A percentile compares a stretch with the other conserved stretches of the same genome.
These are phyloP conservation scores for Camponotus pennsylvanicus DNA, from an alignment of 1,140 invertebrate genomes.

Conservation along the genomic window DNA sequence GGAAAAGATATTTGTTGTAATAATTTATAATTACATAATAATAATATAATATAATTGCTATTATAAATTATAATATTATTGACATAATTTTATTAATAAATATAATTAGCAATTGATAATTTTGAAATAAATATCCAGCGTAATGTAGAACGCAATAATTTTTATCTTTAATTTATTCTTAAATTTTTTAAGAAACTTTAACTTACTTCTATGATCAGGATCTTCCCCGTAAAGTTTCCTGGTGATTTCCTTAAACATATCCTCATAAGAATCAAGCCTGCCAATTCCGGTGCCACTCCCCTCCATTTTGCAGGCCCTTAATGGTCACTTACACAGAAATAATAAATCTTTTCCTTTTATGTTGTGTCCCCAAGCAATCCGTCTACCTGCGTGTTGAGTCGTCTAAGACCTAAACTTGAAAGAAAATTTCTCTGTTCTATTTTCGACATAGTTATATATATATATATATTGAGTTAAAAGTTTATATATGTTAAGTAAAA, in stretches of 20 bases:
- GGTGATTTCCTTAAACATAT: constrained; percentile 95
- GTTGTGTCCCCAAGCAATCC: constrained; percentile 29
- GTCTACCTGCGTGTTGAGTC: constrained; percentile 71
- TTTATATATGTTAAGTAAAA: too few species aligned
- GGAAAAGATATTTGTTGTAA: background rate
- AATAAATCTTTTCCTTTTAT: constrained; percentile 41
- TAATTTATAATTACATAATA: background rate
- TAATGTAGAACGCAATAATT: background rate
- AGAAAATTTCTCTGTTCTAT: background rate
- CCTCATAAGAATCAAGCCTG: constrained; percentile 89
- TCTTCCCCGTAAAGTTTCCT: constrained; percentile 96
- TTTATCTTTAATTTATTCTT: background rate
- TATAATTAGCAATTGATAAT: constrained; percentile 7
- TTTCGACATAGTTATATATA: background rate
- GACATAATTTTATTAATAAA: background rate
- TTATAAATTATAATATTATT: background rate
- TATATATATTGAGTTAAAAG: too few species aligned
- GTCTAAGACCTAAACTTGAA: background rate
- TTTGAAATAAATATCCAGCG: background rate
- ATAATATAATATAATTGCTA: constrained; percentile 10
- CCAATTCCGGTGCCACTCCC: constrained; percentile 86
- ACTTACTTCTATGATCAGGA: constrained; percentile 85
- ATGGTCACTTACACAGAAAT: constrained; percentile 36
- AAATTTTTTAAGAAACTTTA: background rate
- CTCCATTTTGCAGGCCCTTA: constrained; percentile 77